phyloP scores from a whole-genome alignment of 2,113 vertebrate genomes.

The Globicephala melas region DNA sequence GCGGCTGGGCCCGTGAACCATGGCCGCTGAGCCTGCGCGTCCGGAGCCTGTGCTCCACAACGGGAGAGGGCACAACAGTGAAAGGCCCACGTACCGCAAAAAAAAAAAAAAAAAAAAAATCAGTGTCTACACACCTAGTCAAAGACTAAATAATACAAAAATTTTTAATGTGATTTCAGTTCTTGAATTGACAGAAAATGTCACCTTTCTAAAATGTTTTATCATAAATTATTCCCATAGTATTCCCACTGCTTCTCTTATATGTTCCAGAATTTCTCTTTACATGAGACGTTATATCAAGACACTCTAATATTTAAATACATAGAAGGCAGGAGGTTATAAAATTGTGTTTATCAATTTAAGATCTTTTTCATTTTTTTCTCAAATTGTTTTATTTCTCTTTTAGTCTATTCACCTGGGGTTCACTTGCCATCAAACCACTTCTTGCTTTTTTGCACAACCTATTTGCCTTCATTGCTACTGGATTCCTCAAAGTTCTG shows the following conservation, averaged over 20 bases:
- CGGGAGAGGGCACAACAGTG: too few relatives aligned
- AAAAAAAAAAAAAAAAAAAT: background rate
- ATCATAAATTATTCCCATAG: background rate
- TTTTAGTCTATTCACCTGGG: conserved; percentile 7
- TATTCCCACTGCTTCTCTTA: background rate
- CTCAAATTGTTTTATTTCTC: background rate
- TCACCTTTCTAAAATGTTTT: background rate
- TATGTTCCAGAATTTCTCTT: background rate
- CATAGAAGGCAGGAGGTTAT: background rate
- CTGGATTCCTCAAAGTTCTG: conserved; percentile 2
- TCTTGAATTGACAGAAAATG: background rate
- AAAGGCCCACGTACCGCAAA: too few relatives aligned
- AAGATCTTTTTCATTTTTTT: background rate
- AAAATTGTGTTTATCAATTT: background rate
- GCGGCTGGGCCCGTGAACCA: too few relatives aligned
- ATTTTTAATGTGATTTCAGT: background rate
- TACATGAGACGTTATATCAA: background rate
- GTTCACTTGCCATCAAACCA: background rate
- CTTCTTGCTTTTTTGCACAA: conserved; percentile 46
- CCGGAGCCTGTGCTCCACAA: too few relatives aligned
- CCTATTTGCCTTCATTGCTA: background rate
- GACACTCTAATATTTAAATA: background rate
- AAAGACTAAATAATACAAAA: background rate
- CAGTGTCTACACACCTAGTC: background rate
- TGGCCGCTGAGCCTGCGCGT: too few relatives aligned